A percentile compares a stretch with the other conserved stretches of the same genome.
phyloP scores from a whole-genome alignment of 2,113 vertebrate species.

The Tenrec ecaudatus region DNA sequence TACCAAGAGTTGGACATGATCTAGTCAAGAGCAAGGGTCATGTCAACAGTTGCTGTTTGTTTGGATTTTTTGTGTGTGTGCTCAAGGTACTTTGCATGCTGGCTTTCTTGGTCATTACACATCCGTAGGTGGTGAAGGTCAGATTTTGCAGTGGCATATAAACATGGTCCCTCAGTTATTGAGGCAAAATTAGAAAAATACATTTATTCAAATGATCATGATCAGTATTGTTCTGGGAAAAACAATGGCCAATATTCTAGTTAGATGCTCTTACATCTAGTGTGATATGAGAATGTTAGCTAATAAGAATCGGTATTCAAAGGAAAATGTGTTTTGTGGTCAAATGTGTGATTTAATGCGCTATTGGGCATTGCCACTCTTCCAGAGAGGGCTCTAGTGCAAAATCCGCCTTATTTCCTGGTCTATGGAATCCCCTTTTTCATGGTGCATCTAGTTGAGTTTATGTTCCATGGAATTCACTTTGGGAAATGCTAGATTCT shows the following conservation, averaged over 20 bases:
- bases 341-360: slow-evolving; percentile 21
- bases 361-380: neutral
- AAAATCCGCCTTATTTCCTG: neutral
- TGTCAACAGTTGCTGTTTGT: too few species aligned
- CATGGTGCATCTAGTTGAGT: neutral
- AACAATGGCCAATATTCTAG: neutral
- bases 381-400: neutral
- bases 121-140: too few species aligned
- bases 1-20: too few species aligned
- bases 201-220: neutral
- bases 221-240: neutral
- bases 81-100: too few species aligned
- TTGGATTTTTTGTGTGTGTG: too few species aligned
- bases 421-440: neutral
- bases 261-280: neutral
- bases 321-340: neutral
- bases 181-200: neutral
- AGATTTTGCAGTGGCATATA: too few species aligned
- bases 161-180: neutral
- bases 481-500: neutral
- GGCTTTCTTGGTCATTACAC: too few species aligned
- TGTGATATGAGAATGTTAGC: neutral
- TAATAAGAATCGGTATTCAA: neutral
- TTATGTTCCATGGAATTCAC: neutral
- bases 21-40: too few species aligned